Percentiles rank a stretch among this genome's conserved stretches.
These are phyloP conservation scores for Ips typographus DNA, from an alignment of 1,140 invertebrate genomes.

Conservation along the genomic window DNA sequence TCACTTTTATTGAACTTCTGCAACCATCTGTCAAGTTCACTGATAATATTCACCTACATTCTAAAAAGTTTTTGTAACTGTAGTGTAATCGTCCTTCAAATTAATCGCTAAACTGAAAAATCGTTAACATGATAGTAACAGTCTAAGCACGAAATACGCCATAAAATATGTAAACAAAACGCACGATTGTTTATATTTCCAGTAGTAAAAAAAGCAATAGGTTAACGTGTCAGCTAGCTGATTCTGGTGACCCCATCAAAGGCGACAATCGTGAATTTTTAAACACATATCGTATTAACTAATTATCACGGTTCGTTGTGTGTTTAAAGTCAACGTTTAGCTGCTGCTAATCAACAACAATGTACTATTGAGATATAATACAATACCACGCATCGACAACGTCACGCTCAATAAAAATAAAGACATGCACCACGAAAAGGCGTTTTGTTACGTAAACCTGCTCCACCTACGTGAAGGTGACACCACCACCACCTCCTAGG, in stretches of 20 bases:
- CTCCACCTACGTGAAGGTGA: slow-evolving; percentile 9
- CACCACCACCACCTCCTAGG: neutral
- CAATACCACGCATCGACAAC: no score
- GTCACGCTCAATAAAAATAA: neutral
- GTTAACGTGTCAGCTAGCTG: slow-evolving; percentile 9
- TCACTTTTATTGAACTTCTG: no score
- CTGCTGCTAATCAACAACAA: neutral
- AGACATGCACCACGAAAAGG: neutral
- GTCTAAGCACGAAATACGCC: no score
- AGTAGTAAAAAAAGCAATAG: slow-evolving; percentile 5
- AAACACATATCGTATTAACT: slow-evolving; percentile 2
- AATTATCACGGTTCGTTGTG: slow-evolving; percentile 8
- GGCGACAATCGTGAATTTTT: slow-evolving; percentile 8
- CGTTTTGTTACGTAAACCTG: neutral
- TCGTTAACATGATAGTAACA: no score
- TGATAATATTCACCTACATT: no score
- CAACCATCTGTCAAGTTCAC: no score
- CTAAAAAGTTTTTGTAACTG: no score
- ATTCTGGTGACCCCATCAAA: slow-evolving; percentile 5
- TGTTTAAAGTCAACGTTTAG: neutral
- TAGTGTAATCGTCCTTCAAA: no score
- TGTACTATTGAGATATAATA: no score
- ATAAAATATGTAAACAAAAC: neutral
- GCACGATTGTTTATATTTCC: slow-evolving; percentile 7
- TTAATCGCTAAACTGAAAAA: no score